Evolutionary conservation across 2,888 invertebrate genomes (phyloP), one percentile per base, ranked within the genome.

Genomic region (Eristalinus sepulchralis): DNA sequence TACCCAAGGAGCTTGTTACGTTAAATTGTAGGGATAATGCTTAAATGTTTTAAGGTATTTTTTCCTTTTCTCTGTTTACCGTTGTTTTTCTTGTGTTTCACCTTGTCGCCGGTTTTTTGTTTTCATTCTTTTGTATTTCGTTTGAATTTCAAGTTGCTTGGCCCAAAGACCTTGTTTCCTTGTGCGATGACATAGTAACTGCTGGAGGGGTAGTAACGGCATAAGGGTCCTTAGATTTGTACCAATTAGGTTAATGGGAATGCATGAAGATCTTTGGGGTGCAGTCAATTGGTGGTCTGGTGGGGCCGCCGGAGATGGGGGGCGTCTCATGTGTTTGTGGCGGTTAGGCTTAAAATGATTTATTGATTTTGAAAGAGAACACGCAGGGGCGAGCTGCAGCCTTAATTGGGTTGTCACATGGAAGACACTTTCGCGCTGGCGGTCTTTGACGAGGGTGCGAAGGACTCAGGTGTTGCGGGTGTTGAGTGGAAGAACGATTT

Each of bases 231-330:
- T 83, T 70, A 79, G 86, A 83, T 86, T 86, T 78, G 83, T 83
- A 64, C 78, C 86, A 86, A 86, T 86, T 86, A 86, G 71, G 86
- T 83, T 86, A 86, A 86, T 86, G 75, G 85, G 85, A 72, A 73
- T 73, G 76, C 72, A 85, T 47, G 59, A 62, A 17, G 22, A 22
- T 27, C 24, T 24, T 11, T 11, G 57, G 4, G 57, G 57, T 11
- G 17, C 24, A 11, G 57, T 2, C 24, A 5, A 27, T 27, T 27
- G 27, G 57, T 24, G 13, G 22, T 4, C 11, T 22, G 22, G 11
- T 55, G 20, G 17, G 55, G 17, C n/a, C 27, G 27, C 2, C 27
- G 13, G 2, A 1, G 22, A 4, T n/a, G n/a, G n/a, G n/a, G 57
- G 9, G 57, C 1, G 57, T 22, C 24, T 17, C 47, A 47, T 57